Evolutionary conservation across 2,888 invertebrate species (phyloP).

Genomic region (Congeria kusceri): DNA sequence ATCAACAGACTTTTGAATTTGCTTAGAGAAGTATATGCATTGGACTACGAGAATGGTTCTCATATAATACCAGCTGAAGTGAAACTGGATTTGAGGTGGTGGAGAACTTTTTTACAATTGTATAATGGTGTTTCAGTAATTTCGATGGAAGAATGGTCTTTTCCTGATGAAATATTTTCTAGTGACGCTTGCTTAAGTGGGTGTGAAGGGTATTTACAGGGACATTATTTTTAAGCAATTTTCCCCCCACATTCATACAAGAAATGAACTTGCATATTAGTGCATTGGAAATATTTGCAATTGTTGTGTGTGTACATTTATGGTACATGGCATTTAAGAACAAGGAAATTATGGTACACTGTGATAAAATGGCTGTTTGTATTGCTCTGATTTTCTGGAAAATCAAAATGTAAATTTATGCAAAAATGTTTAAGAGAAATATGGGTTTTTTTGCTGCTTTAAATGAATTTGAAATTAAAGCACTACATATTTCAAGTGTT

Average conservation of each 20-base stretch:
- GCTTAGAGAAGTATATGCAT: not conserved
- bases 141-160: not conserved
- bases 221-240: conserved; percentile 1
- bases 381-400: conserved; percentile 23
- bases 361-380: conserved; percentile 27
- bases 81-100: conserved; percentile 7
- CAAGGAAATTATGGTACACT: conserved; percentile 18
- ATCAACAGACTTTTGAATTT: conserved; percentile 10
- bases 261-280: conserved; percentile 18
- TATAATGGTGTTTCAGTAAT: not conserved
- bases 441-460: conserved; percentile 27
- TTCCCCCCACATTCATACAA: conserved; percentile 3
- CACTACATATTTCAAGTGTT: not conserved
- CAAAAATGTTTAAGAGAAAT: conserved; percentile 45
- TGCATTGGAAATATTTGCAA: conserved; percentile 30
- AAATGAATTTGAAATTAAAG: conserved; percentile 29
- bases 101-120: not conserved
- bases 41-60: not conserved
- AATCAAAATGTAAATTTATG: conserved; percentile 26
- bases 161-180: not conserved
- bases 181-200: not conserved
- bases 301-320: conserved; percentile 27
- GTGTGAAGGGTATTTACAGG: not conserved
- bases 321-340: conserved; percentile 19
- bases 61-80: conserved; percentile 14